These are phyloP conservation scores for Phenacoccus solenopsis DNA, from an alignment of 1,140 invertebrate genomes.

Conservation along the genomic window DNA sequence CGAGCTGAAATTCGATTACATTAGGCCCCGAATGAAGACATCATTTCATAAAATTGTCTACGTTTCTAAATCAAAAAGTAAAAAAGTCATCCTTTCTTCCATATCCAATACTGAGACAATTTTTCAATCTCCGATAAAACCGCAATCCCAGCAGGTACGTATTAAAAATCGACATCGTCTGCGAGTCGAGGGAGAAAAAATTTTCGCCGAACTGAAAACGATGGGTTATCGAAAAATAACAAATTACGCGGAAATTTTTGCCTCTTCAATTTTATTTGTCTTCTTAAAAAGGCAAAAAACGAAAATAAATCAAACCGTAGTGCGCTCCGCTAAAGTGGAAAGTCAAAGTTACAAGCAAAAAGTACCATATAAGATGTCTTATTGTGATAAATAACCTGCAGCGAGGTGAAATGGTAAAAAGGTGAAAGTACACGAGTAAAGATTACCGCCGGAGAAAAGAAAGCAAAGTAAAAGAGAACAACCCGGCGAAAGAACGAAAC, in stretches of 20 bases:
- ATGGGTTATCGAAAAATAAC: background rate
- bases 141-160: background rate
- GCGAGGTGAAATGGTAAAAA: background rate
- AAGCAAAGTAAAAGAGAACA: background rate
- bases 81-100: too few relatives aligned
- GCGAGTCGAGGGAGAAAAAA: background rate
- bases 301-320: background rate
- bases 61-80: too few relatives aligned
- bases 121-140: background rate
- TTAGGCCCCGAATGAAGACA: too few relatives aligned
- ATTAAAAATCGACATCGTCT: background rate
- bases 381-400: background rate
- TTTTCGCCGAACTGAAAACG: background rate
- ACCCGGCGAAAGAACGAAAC: background rate
- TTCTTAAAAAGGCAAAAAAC: background rate
- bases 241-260: background rate
- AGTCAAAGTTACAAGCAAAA: background rate
- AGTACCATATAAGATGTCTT: conserved; percentile 1
- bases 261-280: background rate
- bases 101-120: background rate
- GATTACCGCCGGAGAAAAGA: background rate
- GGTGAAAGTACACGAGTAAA: conserved; percentile 1
- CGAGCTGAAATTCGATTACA: too few relatives aligned
- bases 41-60: too few relatives aligned
- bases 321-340: background rate